phyloP scores from a whole-genome alignment of 2,888 invertebrate genomes.

The Drosophila borborema region DNA sequence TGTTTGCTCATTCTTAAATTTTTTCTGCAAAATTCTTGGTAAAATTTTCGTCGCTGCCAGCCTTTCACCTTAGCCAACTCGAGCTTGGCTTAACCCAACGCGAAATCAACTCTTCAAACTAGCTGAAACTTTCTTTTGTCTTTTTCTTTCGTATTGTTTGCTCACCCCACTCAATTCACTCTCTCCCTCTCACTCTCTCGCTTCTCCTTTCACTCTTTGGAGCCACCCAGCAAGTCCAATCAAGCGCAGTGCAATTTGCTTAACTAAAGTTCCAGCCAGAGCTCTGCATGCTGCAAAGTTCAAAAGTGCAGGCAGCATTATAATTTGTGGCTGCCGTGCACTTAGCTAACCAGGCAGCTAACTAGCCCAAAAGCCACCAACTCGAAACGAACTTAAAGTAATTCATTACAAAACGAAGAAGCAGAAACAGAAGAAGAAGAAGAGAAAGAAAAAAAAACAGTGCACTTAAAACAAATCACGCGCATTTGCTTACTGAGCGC shows the following conservation, averaged over 20 bases:
- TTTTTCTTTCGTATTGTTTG: conserved; percentile 18
- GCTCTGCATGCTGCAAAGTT: conserved; percentile 56
- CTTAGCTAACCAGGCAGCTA: conserved; percentile 55
- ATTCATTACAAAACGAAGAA: conserved; percentile 59
- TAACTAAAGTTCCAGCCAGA: conserved; percentile 52
- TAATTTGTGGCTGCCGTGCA: conserved; percentile 77
- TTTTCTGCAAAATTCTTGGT: conserved; percentile 12
- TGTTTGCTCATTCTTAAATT: background rate
- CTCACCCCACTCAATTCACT: background rate
- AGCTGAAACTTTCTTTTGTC: conserved; percentile 66
- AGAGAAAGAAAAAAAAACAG: conserved; percentile 36
- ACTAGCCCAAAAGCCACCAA: conserved; percentile 40
- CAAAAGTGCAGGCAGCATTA: conserved; percentile 78
- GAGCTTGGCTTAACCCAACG: conserved; percentile 51
- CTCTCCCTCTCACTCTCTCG: background rate
- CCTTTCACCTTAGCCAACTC: conserved; percentile 50
- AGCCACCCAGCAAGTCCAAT: conserved; percentile 51
- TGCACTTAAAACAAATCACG: conserved; percentile 69
- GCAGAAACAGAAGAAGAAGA: background rate
- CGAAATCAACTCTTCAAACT: conserved; percentile 52
- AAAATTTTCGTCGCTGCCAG: conserved; percentile 10
- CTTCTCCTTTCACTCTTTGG: background rate
- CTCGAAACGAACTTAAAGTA: conserved; percentile 54
- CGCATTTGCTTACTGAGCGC: conserved; percentile 50
- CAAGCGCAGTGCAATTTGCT: conserved; percentile 71